Conservation (phyloP, 2,113 vertebrate genomes). For the Hiodon tergisus region DNA sequence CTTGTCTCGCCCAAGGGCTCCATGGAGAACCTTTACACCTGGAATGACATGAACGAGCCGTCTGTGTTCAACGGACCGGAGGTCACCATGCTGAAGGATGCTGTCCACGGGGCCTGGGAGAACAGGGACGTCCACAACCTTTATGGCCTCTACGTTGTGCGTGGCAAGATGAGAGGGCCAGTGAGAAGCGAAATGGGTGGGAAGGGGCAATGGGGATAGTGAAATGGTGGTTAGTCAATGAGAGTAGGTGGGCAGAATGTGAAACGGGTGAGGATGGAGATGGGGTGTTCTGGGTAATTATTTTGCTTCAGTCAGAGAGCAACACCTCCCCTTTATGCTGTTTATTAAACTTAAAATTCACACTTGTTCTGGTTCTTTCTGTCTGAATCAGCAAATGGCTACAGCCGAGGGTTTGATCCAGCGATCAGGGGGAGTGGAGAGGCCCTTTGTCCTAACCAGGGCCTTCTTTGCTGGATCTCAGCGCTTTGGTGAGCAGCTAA, state of each 20-base stretch:
- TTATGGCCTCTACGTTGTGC: conserved; percentile 85
- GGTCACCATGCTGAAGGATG: conserved; percentile 89
- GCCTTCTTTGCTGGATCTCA: conserved; percentile 88
- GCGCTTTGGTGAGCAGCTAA: conserved; percentile 66
- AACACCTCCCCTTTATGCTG: not conserved
- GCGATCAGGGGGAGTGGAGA: conserved; percentile 75
- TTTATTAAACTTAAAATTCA: not conserved
- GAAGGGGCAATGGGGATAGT: not conserved
- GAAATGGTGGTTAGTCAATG: too few species aligned
- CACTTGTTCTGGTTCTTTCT: not conserved
- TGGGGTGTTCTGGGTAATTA: not conserved
- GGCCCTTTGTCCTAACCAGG: conserved; percentile 80
- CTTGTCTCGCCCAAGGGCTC: conserved; percentile 60
- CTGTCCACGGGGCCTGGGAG: conserved; percentile 76
- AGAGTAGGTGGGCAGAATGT: not conserved
- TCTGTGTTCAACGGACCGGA: conserved; percentile 88
- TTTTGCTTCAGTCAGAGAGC: not conserved
- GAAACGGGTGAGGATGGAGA: not conserved
- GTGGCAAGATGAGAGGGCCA: conserved; percentile 17
- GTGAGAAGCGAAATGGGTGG: not conserved
- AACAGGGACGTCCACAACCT: conserved; percentile 84
- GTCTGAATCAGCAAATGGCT: conserved; percentile 74
- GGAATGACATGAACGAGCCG: conserved; percentile 93
- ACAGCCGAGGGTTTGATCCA: conserved; percentile 73
- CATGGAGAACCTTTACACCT: conserved; percentile 74